Evolutionary conservation across 2,797 vertebrate genomes (phyloP).

Genomic region (Pelochelys cantorii): DNA sequence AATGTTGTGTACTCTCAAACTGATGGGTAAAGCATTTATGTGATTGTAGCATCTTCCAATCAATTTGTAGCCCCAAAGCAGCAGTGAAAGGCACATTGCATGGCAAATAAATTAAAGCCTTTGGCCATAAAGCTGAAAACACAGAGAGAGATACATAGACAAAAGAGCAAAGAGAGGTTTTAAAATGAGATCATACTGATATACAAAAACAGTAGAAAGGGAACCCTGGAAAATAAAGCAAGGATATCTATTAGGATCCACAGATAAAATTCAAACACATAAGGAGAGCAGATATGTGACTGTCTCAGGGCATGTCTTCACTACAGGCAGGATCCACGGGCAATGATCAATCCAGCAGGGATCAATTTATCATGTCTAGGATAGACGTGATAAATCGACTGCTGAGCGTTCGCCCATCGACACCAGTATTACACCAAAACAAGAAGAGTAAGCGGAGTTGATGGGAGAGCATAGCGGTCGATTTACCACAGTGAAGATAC

Average conservation of each 20-base stretch:
- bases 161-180: not conserved
- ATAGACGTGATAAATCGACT: no score
- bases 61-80: conserved; percentile 61
- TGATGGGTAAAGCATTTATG: conserved; percentile 53
- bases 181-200: conserved; percentile 35
- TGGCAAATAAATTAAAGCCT: conserved; percentile 72
- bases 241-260: not conserved
- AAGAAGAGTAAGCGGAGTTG: no score
- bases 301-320: not conserved
- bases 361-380: no score
- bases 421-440: no score
- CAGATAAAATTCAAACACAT: not conserved
- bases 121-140: conserved; percentile 40
- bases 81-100: conserved; percentile 55
- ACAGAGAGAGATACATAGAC: not conserved
- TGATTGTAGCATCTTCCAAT: conserved; percentile 38
- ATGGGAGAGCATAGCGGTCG: no score
- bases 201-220: conserved; percentile 1
- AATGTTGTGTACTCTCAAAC: not conserved
- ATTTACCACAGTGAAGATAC: no score
- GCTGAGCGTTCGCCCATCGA: no score
- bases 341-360: no score
- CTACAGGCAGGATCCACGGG: no score
- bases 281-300: not conserved
- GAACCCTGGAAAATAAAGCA: not conserved